Base-by-base conservation (phyloP, 2,797 vertebrate species). In the Rhodeus uyekii region DNA sequence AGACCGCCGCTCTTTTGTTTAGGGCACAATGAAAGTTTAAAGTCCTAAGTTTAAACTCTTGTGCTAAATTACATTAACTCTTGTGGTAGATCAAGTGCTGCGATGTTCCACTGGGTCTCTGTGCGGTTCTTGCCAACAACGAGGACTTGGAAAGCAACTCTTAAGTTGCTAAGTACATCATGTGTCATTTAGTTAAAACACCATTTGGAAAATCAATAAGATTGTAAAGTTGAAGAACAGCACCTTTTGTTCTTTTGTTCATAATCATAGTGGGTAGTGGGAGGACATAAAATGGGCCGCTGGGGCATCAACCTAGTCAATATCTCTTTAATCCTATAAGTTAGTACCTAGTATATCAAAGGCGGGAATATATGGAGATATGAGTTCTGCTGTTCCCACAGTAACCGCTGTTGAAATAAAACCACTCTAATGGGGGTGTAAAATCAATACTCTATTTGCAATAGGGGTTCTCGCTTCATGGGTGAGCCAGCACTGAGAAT, bases 1-100 rank as follows among this genome's bases (percentile, higher is more conserved):
- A 84, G 86, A 88, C 86, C 89, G 42, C 80, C 14, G 73, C 38
- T 78, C 85, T 84, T 89, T 91, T 91, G 90, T 91, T 82, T n/a
- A 1, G 34, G 13, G 85, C 89, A 92, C 90, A 93, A 91, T 89
- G 83, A 50, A 50, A 71, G 60, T 82, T 89, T 87, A 85, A 88
- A 79, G 89, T 84, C 88, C 10, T 5, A 42, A 42, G 9, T 10
- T 9, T 4, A 82, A 27, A 74, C n/a, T 72, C 81, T 58, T 74
- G 46, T 73, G 55, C 63, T 80, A 64, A 71, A 85, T 81, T 81
- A 34, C 61, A 61, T 74, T 36, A 55, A 55, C 60, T 50, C 58
- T 71, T 53, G 44, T 36, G 58, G 60, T 34, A 65, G 72, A 75
- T 82, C 76, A 68, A 76, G 55, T 34, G 80, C 50, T 44, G 42